phyloP scores from a whole-genome alignment of 2,797 vertebrate genomes.

The Trachops cirrhosus region DNA sequence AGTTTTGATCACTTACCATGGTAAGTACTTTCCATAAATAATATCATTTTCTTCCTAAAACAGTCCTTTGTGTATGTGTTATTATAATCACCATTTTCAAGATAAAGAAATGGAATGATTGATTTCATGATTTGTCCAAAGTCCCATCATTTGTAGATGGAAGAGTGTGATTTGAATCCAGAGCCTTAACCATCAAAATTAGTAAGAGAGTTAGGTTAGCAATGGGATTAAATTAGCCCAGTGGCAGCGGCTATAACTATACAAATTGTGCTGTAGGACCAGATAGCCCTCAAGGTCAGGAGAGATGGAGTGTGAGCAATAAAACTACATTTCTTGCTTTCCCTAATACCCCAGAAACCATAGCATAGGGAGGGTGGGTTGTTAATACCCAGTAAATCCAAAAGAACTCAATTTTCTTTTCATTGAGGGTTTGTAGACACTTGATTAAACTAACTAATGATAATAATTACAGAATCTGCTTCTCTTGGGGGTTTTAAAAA shows the following conservation, averaged over 20 bases:
- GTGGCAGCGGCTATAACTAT: background rate
- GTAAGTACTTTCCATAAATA: background rate
- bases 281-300: background rate
- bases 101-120: background rate
- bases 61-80: background rate
- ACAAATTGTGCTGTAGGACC: background rate
- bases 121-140: background rate
- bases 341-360: background rate
- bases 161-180: background rate
- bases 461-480: background rate
- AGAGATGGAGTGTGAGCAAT: background rate
- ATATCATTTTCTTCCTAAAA: background rate
- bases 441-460: background rate
- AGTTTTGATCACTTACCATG: background rate
- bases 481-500: constrained; percentile 36
- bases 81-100: background rate
- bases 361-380: background rate
- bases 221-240: background rate
- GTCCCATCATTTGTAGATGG: background rate
- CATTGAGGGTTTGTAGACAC: background rate
- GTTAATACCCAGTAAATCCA: background rate
- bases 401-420: constrained; percentile 33
- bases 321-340: background rate
- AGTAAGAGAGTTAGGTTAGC: background rate
- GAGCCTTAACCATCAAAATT: background rate